These are phyloP conservation scores for Turnix velox DNA, from an alignment of 2,113 vertebrate species.

Conservation along the genomic window DNA sequence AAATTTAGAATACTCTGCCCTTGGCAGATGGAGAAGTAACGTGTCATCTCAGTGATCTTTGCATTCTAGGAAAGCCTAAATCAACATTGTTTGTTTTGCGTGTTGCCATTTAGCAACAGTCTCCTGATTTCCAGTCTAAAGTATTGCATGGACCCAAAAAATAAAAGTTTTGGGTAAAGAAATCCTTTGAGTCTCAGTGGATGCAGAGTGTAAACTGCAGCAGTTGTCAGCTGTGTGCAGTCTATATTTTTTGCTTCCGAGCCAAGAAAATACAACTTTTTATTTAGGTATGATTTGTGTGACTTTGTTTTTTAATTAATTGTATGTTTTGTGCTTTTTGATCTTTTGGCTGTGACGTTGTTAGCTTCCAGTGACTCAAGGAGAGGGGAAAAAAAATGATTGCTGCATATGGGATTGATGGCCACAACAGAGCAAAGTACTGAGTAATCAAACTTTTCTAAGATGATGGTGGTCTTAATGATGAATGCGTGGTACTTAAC, in stretches of 20 bases:
- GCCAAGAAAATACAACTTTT: neutral
- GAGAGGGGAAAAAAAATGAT: neutral
- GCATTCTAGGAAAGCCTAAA: constrained; percentile 61
- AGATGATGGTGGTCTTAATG: neutral
- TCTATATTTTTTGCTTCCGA: neutral
- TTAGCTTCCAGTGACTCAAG: neutral
- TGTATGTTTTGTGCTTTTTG: neutral
- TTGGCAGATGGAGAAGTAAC: constrained; percentile 49
- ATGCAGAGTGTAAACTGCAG: neutral
- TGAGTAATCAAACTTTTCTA: neutral
- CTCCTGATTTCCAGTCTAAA: neutral
- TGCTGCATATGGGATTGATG: neutral
- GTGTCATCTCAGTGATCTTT: constrained; percentile 20
- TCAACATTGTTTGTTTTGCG: neutral
- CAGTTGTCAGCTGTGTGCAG: neutral
- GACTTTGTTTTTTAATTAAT: neutral
- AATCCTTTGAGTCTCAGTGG: neutral
- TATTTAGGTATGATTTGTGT: neutral
- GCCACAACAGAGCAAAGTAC: neutral
- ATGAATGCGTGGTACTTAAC: neutral
- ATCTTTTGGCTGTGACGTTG: neutral
- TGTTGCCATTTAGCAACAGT: neutral
- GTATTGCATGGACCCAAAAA: neutral
- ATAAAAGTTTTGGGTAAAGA: neutral
- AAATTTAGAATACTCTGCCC: constrained; percentile 36